phyloP scores from a whole-genome alignment of 92 coral and sea anemone genomes.

The Heliopora coerulea region DNA sequence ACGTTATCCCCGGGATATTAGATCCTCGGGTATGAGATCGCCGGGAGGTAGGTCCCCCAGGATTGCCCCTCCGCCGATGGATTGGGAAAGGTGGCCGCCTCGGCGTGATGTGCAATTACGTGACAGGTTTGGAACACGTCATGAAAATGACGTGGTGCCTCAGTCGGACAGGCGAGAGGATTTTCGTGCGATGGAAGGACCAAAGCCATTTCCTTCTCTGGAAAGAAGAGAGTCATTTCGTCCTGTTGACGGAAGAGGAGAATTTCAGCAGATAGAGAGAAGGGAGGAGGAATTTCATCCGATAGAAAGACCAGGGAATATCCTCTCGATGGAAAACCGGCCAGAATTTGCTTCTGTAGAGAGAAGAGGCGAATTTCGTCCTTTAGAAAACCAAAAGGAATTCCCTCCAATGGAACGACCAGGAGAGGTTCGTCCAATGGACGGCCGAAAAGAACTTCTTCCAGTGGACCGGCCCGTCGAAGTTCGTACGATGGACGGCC shows the following conservation, averaged over 20 bases:
- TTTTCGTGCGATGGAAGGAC: slow-evolving; percentile 2
- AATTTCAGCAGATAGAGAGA: slow-evolving; percentile 19
- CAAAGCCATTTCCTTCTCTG: background rate
- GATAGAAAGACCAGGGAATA: background rate
- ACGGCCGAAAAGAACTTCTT: background rate
- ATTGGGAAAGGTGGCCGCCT: background rate
- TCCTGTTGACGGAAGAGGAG: background rate
- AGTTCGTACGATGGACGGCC: background rate
- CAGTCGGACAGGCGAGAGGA: background rate
- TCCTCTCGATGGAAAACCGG: background rate
- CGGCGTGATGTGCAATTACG: background rate
- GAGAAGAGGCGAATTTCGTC: background rate
- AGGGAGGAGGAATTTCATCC: background rate
- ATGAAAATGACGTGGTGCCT: no score
- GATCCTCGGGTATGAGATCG: slow-evolving; percentile 32
- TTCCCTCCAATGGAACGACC: background rate
- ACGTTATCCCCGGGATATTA: background rate
- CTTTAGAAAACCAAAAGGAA: background rate
- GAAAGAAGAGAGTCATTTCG: slow-evolving; percentile 17
- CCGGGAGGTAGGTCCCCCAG: slow-evolving; percentile 23
- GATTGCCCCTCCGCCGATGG: background rate
- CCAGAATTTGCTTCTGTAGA: background rate
- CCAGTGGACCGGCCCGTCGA: background rate
- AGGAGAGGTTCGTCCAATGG: background rate
- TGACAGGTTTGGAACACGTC: background rate